Percentiles rank a stretch among this genome's conserved stretches.
Conservation (phyloP, 2,888 invertebrate species). For the Nesidiocoris tenuis region DNA sequence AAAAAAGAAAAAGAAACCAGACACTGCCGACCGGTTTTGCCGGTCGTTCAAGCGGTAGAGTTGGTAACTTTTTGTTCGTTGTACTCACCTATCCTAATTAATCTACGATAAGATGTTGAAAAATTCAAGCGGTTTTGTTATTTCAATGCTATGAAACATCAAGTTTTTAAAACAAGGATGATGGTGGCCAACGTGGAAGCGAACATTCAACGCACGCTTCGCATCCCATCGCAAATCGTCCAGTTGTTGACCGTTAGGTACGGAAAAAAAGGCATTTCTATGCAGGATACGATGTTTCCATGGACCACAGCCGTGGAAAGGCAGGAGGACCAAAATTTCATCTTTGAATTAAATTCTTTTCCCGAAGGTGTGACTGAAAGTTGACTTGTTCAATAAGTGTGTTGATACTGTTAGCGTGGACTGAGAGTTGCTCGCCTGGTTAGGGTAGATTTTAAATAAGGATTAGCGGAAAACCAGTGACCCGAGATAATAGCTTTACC, state of each 20-base stretch:
- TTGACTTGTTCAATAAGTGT: slow-evolving; percentile 26
- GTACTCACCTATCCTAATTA: not conserved
- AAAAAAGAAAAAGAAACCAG: not conserved
- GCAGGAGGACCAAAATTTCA: no score
- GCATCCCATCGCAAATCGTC: not conserved
- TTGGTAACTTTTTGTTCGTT: slow-evolving; percentile 7
- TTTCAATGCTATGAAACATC: not conserved
- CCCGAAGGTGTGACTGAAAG: slow-evolving; percentile 9
- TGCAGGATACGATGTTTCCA: no score
- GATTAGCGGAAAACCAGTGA: slow-evolving; percentile 44
- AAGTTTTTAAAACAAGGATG: slow-evolving; percentile 29
- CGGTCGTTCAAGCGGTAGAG: not conserved
- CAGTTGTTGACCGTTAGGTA: no score
- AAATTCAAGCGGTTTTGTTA: not conserved
- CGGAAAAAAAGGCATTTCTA: no score
- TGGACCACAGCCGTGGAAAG: no score
- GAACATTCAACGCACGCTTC: slow-evolving; percentile 2
- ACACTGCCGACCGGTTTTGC: not conserved
- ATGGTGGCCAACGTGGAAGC: slow-evolving; percentile 38
- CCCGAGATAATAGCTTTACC: slow-evolving; percentile 43
- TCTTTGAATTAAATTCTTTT: no score
- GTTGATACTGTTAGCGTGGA: slow-evolving; percentile 19
- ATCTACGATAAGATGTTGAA: slow-evolving; percentile 11
- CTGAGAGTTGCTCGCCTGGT: slow-evolving; percentile 2
- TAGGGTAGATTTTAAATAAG: slow-evolving; percentile 42